These are phyloP conservation scores for Pachypanchax playfairii DNA, from an alignment of 2,113 vertebrate species.

Conservation along the genomic window DNA sequence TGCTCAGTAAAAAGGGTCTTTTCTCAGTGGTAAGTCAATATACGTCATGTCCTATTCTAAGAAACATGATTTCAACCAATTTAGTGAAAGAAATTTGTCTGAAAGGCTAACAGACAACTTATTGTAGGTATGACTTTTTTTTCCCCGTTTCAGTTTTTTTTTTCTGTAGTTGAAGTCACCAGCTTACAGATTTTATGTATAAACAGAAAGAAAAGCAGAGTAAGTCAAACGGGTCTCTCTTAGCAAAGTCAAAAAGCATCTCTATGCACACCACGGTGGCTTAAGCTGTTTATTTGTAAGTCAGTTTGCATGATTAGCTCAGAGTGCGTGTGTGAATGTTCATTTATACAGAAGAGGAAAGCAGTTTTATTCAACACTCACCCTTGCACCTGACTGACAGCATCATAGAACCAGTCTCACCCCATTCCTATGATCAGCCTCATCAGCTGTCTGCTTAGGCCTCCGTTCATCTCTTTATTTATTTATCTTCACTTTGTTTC, in stretches of 20 bases:
- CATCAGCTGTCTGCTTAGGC: slow-evolving; percentile 71
- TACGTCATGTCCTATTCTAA: background rate
- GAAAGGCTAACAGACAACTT: background rate
- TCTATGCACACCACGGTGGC: slow-evolving; percentile 71
- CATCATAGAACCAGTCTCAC: slow-evolving; percentile 53
- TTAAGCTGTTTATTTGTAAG: slow-evolving; percentile 75
- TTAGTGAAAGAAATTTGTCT: background rate
- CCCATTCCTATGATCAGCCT: slow-evolving; percentile 67
- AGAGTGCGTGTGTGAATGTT: slow-evolving; percentile 20
- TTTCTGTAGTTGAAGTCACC: slow-evolving; percentile 13
- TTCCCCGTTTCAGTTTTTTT: background rate
- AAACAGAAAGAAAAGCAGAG: slow-evolving; percentile 50
- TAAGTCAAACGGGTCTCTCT: slow-evolving; percentile 53
- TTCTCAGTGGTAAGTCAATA: background rate
- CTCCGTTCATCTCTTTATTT: slow-evolving; percentile 71
- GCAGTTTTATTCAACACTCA: slow-evolving; percentile 76
- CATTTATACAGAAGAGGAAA: slow-evolving; percentile 68
- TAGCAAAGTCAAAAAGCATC: slow-evolving; percentile 45
- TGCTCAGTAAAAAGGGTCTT: slow-evolving; percentile 2
- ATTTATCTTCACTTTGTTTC: slow-evolving; percentile 70
- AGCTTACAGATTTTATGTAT: slow-evolving; percentile 18
- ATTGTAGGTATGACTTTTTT: background rate
- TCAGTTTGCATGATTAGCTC: slow-evolving; percentile 60
- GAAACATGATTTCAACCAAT: background rate
- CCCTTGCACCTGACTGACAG: slow-evolving; percentile 71